These are phyloP conservation scores for Oreochromis aureus DNA, from an alignment of 2,113 vertebrate genomes.

Conservation along the genomic window DNA sequence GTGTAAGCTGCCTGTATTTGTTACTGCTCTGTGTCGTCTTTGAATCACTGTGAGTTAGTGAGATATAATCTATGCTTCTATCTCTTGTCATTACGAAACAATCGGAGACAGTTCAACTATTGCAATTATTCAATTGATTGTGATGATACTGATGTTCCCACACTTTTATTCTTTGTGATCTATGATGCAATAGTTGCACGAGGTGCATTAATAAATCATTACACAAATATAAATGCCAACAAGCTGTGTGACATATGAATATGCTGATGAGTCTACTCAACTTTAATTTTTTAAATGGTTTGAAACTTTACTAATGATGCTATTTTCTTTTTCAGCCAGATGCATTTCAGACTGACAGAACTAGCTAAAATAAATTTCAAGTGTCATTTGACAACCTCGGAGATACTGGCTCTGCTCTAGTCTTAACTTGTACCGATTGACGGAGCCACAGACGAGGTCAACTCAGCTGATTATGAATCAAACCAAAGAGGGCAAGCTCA, in stretches of 20 bases:
- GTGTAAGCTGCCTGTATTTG: conserved; percentile 7
- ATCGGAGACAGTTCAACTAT: conserved; percentile 51
- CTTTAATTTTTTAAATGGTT: conserved; percentile 29
- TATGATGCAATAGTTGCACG: conserved; percentile 63
- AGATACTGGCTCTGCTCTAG: neutral
- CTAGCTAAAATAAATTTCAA: neutral
- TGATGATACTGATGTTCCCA: conserved; percentile 50
- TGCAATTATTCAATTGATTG: conserved; percentile 55
- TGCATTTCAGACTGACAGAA: conserved; percentile 6
- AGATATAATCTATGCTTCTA: conserved; percentile 19
- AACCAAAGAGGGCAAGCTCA: conserved; percentile 9
- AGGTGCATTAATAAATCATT: conserved; percentile 56
- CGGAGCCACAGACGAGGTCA: neutral
- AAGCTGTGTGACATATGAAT: conserved; percentile 39
- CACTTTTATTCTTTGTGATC: conserved; percentile 53
- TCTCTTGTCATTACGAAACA: conserved; percentile 33
- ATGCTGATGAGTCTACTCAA: conserved; percentile 4
- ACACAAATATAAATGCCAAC: conserved; percentile 32
- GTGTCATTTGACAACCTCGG: neutral
- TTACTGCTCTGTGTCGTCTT: conserved; percentile 48
- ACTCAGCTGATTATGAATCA: conserved; percentile 13
- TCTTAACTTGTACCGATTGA: neutral
- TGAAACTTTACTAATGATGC: conserved; percentile 21
- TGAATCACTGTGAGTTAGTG: neutral
- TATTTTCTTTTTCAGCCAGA: neutral